Base-by-base conservation (phyloP, 2,113 vertebrate species). In the Nothobranchius furzeri region DNA sequence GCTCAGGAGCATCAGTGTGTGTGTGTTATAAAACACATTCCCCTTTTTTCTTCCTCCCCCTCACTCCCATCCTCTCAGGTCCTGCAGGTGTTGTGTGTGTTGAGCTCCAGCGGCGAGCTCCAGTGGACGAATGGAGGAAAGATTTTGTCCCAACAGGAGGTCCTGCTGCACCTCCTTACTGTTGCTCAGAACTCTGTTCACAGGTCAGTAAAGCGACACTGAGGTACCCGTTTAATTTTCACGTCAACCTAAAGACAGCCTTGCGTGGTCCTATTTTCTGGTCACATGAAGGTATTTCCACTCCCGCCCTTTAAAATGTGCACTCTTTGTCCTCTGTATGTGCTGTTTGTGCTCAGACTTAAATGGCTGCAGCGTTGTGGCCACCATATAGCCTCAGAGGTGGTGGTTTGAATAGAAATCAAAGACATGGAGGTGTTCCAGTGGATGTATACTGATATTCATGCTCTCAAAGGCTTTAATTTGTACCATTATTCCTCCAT, bases 91-190 rank as follows among this genome's bases (percentile, higher is more conserved):
- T 88, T 98, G 67, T 87, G 90, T 58, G 78, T 71, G 65, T 81
- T 95, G 83, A 89, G 93, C 77, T 79, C 92, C 65, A 81, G 74
- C 37, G 76, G 79, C 4, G 75, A 93, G 58, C 88, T 98, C 75
- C 82, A 69, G 7, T 94, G 94, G 88, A 85, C 76, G 11, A 93
- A 94, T 52, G 57, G 54, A 5, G 70, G 20, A 36, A 60, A 82
- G 45, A 81, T 82, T 66, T 89, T 95, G 73, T 93, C 87, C 76
- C 84, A 90, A 61, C 76, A 80, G 51, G 90, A 93, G 51, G 91
- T 95, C 73, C 88, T 97, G 84, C 81, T 61, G 52, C 93, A 93
- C 89, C 92, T 93, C 25, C 92, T 98, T 73, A 84, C 87, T 40
- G 59, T 92, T 84, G 76, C 89, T 40, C 86, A 93, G 64, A 81